Conservation (phyloP, 2,888 invertebrate genomes). For the Linnaemya tessellans region DNA sequence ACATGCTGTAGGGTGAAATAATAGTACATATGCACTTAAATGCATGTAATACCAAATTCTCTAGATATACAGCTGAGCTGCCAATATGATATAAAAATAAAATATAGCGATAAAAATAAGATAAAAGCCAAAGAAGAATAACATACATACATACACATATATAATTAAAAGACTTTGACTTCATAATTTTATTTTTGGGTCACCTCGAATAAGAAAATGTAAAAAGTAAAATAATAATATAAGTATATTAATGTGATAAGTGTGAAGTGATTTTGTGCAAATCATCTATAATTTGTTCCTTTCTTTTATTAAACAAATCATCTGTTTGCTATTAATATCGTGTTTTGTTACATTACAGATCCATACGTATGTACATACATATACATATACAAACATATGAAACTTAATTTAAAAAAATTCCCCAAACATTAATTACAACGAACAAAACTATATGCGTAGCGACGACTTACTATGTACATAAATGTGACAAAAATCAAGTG, state of each 20-base stretch:
- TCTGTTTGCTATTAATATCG: constrained; percentile 48
- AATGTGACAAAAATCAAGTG: constrained; percentile 58
- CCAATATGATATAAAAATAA: constrained; percentile 37
- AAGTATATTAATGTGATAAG: constrained; percentile 7
- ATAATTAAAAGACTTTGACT: constrained; percentile 56
- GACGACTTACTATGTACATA: not conserved
- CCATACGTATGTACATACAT: not conserved
- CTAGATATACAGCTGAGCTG: constrained; percentile 43
- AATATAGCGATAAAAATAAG: constrained; percentile 48
- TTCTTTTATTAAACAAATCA: constrained; percentile 36
- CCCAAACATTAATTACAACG: constrained; percentile 39
- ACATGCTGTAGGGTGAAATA: not conserved
- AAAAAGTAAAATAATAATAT: constrained; percentile 28
- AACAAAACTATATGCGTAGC: not conserved
- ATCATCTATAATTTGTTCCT: constrained; percentile 35
- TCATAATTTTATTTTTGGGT: constrained; percentile 68
- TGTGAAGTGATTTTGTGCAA: constrained; percentile 45
- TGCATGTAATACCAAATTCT: constrained; percentile 36
- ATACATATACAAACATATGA: constrained; percentile 15
- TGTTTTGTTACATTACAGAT: constrained; percentile 58
- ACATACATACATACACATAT: constrained; percentile 41
- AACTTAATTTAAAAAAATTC: constrained; percentile 21
- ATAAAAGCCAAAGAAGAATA: constrained; percentile 36
- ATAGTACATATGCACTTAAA: not conserved
- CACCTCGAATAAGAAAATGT: constrained; percentile 44